These are phyloP conservation scores for Timema cristinae DNA, from an alignment of 2,888 invertebrate genomes.

Conservation along the genomic window DNA sequence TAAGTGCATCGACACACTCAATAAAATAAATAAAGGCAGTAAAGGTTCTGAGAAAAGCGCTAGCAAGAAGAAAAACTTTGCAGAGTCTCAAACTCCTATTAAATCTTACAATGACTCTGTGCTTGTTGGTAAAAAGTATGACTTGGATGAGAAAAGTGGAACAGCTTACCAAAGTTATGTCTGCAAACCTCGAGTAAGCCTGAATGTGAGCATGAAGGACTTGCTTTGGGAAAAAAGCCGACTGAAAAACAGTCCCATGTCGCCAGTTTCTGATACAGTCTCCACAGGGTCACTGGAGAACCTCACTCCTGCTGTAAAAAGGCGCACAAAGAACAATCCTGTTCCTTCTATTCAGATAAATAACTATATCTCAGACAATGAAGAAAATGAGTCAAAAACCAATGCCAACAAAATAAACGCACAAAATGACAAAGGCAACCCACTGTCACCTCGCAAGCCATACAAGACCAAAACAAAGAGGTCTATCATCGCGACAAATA, in stretches of 20 bases:
- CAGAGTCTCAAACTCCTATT: neutral
- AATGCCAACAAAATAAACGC: neutral
- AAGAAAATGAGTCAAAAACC: neutral
- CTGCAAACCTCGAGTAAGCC: no score
- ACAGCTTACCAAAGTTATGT: no score
- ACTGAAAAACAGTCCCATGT: neutral
- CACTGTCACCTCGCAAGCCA: neutral
- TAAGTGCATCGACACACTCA: slow-evolving; percentile 37
- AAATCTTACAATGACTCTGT: slow-evolving; percentile 4
- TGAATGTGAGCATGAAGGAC: neutral
- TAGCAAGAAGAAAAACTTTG: neutral
- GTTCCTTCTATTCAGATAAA: slow-evolving; percentile 4
- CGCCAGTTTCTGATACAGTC: neutral
- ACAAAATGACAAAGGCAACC: neutral
- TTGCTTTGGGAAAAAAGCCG: slow-evolving; percentile 5
- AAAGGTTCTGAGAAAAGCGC: neutral
- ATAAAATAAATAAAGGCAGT: neutral
- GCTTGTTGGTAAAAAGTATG: slow-evolving; percentile 13
- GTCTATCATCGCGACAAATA: slow-evolving; percentile 19
- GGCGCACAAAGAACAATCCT: neutral
- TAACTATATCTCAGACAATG: slow-evolving; percentile 15
- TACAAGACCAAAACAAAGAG: slow-evolving; percentile 18
- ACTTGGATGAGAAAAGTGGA: slow-evolving; percentile 13
- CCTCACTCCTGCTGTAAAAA: neutral
- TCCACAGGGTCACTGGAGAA: slow-evolving; percentile 5